Evolutionary conservation across 2,113 vertebrate genomes (phyloP), one percentile per base, ranked within the genome.

Genomic region (Sprattus sprattus): DNA sequence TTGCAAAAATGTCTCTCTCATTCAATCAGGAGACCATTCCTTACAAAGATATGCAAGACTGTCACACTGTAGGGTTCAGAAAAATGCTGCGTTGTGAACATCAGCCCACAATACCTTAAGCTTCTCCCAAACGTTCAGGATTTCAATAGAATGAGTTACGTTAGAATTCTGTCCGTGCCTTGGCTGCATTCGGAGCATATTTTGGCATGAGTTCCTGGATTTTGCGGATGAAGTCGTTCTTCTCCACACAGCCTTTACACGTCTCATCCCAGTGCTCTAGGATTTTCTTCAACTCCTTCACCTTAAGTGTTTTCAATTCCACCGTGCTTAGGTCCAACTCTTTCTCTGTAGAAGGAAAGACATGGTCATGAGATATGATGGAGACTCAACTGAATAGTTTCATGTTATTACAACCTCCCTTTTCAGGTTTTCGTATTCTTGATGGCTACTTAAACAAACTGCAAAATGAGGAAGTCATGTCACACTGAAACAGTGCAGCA

Each of bases 181-280:
- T 95, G 89, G 97, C 97, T 3, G 97, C 98, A 39, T 94, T 94
- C 2, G 98, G 98, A 0, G 97, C 97, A 3, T 99, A 97, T 93
- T 96, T 97, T 86, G 98, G 98, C 98, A 99, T 98, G 89, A 99
- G 96, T 94, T 99, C 98, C 0, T 97, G 96, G 93, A 99, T 99
- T 91, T 97, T 96, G 75, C 97, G 97, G 93, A 99, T 99, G 90
- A 98, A 99, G 92, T 99, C 98, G 0, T 96, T 96, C 87, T 99
- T 99, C 81, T 99, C 98, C 0, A 96, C 98, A 0, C 98, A 99
- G 90, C 98, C 98, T 93, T 99, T 99, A 92, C 98, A 99, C 0
- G 94, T 94, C 91, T 99, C 98, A 16, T 96, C 98, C 98, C 98
- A 99, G 84, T 99, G 98, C n/a, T 99, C 98, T 83, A 99, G 91